A percentile compares a stretch with the other conserved stretches of the same genome.
Conservation (phyloP, 2,797 vertebrate genomes). For the Scolopax bukidnonensis region DNA sequence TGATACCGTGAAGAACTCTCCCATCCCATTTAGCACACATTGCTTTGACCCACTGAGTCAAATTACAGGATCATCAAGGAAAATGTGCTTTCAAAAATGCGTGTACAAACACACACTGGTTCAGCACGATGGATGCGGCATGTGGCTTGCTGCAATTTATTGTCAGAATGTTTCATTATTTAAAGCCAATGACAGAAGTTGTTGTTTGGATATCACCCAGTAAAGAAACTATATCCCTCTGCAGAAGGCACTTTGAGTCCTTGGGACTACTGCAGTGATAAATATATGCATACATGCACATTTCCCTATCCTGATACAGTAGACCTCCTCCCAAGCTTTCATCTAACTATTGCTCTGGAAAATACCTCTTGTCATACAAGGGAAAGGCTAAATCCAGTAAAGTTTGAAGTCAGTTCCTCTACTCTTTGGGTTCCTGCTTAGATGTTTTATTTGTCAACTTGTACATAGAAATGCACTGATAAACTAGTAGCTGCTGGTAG, state of each 20-base stretch:
- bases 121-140: neutral
- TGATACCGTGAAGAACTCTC: conserved; percentile 11
- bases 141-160: neutral
- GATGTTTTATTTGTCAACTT: neutral
- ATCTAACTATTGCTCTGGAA: conserved; percentile 33
- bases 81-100: neutral
- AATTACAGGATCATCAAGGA: conserved; percentile 44
- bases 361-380: conserved; percentile 11
- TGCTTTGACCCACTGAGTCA: conserved; percentile 5
- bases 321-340: conserved; percentile 37
- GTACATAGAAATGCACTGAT: neutral
- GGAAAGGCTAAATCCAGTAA: neutral
- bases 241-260: conserved; percentile 37
- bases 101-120: neutral
- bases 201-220: conserved; percentile 63
- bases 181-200: neutral
- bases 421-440: neutral
- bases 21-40: neutral
- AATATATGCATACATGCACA: conserved; percentile 3
- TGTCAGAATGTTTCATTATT: conserved; percentile 45
- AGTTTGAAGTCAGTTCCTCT: neutral
- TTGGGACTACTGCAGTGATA: neutral
- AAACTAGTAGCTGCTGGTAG: conserved; percentile 2
- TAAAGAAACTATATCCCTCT: conserved; percentile 57
- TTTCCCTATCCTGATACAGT: conserved; percentile 45